A percentile compares a stretch with the other conserved stretches of the same genome.
Conservation (phyloP, 2,113 vertebrate genomes). For the Tetraodon nigroviridis region DNA sequence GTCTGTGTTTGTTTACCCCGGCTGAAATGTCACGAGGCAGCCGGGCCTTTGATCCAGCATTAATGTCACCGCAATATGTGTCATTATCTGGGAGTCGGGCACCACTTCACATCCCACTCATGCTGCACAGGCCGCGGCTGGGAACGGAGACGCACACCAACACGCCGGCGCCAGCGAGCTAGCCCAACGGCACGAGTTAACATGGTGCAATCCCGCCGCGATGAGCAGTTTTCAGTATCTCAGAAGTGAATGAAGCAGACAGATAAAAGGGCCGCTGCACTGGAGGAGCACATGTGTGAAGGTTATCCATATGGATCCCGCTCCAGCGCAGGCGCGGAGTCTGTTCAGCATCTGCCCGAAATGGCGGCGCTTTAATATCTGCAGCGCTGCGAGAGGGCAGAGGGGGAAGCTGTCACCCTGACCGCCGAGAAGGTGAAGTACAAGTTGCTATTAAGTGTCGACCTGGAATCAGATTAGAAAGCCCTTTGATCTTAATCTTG, state of each 20-base stretch:
- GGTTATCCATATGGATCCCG: no score
- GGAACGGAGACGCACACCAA: neutral
- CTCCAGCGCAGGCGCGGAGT: no score
- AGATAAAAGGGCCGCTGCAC: no score
- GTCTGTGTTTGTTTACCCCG: conserved; percentile 51
- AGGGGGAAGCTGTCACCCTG: neutral
- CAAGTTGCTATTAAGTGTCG: conserved; percentile 39
- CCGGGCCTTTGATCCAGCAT: conserved; percentile 51
- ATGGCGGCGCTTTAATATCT: neutral
- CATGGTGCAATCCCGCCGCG: no score
- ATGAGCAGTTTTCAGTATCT: no score
- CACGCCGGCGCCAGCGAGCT: neutral
- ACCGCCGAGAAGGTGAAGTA: conserved; percentile 22
- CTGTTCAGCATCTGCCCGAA: no score
- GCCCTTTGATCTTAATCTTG: conserved; percentile 59
- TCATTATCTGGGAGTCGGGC: conserved; percentile 50
- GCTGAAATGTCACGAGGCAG: conserved; percentile 51
- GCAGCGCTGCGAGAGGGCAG: neutral
- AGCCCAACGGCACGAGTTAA: no score
- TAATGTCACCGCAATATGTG: conserved; percentile 51
- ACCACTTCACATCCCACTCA: conserved; percentile 35
- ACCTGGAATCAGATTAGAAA: conserved; percentile 55
- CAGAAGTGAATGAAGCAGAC: no score
- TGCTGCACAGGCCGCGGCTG: neutral
- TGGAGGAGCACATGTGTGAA: no score